phyloP scores from a whole-genome alignment of 2,888 invertebrate genomes.

The Netelia virgata region DNA sequence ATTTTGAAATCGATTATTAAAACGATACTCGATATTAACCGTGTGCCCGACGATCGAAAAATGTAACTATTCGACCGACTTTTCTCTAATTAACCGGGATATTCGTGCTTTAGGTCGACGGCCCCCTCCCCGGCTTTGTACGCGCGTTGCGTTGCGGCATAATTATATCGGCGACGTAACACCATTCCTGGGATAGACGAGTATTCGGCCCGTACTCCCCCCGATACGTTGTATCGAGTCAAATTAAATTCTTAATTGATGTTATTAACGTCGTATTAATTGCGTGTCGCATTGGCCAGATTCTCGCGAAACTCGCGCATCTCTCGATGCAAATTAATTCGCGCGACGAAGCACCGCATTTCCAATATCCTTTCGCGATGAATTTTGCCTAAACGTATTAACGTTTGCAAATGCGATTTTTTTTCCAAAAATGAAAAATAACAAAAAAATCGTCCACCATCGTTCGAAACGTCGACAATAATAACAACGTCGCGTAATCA shows the following conservation, averaged over 20 bases:
- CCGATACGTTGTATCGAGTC: not conserved
- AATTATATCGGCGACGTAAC: conserved; percentile 32
- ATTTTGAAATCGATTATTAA: too few relatives aligned
- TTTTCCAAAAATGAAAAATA: too few relatives aligned
- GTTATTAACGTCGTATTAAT: conserved; percentile 49
- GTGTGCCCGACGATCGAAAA: too few relatives aligned
- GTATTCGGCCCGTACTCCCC: conserved; percentile 13
- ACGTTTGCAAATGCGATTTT: too few relatives aligned
- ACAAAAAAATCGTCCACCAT: too few relatives aligned
- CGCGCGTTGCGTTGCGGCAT: not conserved
- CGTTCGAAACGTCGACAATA: too few relatives aligned
- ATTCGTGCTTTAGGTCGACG: conserved; percentile 2
- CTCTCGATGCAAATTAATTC: conserved; percentile 6
- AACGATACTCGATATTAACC: too few relatives aligned
- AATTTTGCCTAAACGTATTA: too few relatives aligned
- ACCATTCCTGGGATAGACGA: not conserved
- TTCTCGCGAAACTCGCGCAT: not conserved
- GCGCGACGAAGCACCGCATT: not conserved
- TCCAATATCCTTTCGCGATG: not conserved
- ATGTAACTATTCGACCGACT: not conserved
- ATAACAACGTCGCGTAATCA: too few relatives aligned
- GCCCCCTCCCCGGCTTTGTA: not conserved
- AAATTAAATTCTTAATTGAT: conserved; percentile 57
- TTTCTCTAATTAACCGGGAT: not conserved
- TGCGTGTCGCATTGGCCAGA: conserved; percentile 8